Evolutionary conservation across 2,888 invertebrate genomes (phyloP), one percentile per base, ranked within the genome.

Genomic region (Hydroisotoma schaefferi): DNA sequence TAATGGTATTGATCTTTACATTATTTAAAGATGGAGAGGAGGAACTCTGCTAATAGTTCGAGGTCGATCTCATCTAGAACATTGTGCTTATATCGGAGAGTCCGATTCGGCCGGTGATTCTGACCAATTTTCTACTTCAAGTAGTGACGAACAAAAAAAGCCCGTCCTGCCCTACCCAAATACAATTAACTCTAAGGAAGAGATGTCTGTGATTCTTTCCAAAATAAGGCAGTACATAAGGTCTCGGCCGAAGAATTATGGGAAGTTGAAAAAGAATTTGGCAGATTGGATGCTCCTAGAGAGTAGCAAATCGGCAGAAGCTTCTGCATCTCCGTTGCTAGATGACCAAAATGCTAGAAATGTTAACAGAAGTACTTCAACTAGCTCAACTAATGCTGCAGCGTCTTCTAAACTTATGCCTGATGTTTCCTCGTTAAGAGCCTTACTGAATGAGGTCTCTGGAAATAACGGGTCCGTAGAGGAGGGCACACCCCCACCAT

Each of bases 51-150:
- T 88, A 60, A 84, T 88, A 75, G 87, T 88, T 60, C 82, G 85
- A 73, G 88, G 88, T 0, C 86, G 87, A 77, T 85, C 84, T 67
- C 86, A 88, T 74, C 80, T 88, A 0, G 86, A 87, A 72, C 85
- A 87, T 72, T 88, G 88, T 74, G 87, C 88, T 0, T 88, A 87
- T 77, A 87, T 88, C 53, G 88, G 88, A 0, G 87, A 88, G 73
- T 55, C 67, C 22, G 85, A 88, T 74, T 88, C 87, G 0, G 87
- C 87, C 0, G 88, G 88, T 74, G 87, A 88, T 71, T 75, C 85
- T 6, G 86, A 87, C 25, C 87, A 87, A 73, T 75, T 84, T 33
- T 71, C 71, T 6, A 57, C 63, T 43, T 71, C 71, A 1, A 68
- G 59, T 28, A 67, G 67, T 33, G 47, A 55, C 8, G 70, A 68